Evolutionary conservation across 2,888 invertebrate genomes (phyloP).

Genomic region (Junonia oenone): DNA sequence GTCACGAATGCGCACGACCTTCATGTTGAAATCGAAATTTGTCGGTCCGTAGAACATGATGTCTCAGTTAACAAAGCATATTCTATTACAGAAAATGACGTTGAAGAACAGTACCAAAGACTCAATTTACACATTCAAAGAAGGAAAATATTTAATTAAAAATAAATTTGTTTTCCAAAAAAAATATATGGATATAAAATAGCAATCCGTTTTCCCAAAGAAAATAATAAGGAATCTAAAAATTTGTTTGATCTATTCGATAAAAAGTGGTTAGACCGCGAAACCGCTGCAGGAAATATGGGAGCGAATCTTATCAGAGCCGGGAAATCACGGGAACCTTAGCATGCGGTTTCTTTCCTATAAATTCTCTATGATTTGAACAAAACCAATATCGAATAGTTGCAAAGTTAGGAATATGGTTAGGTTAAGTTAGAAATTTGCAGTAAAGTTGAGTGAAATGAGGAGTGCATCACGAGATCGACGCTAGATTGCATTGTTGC

Average conservation of each 20-base stretch:
- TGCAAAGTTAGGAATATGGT: slow-evolving; percentile 56
- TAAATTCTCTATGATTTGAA: slow-evolving; percentile 63
- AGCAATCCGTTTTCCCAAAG: not conserved
- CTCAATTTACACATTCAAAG: not conserved
- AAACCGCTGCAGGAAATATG: slow-evolving; percentile 71
- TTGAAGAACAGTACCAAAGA: slow-evolving; percentile 15
- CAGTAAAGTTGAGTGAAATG: slow-evolving; percentile 57
- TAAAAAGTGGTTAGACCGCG: slow-evolving; percentile 69
- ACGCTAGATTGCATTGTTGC: slow-evolving; percentile 68
- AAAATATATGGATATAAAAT: too few relatives aligned
- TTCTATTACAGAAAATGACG: slow-evolving; percentile 10
- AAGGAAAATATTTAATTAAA: too few relatives aligned
- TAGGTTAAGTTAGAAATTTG: slow-evolving; percentile 41
- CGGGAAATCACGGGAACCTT: slow-evolving; percentile 67
- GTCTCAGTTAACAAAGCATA: slow-evolving; percentile 19
- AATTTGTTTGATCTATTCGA: slow-evolving; percentile 63
- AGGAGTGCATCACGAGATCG: slow-evolving; percentile 66
- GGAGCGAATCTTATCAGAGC: slow-evolving; percentile 64
- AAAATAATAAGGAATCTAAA: slow-evolving; percentile 40
- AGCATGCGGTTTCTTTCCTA: slow-evolving; percentile 67
- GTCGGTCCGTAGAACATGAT: slow-evolving; percentile 37
- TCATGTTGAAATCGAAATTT: slow-evolving; percentile 63
- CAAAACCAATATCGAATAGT: slow-evolving; percentile 69
- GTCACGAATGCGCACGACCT: slow-evolving; percentile 60
- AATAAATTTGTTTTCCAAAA: too few relatives aligned